Base-by-base conservation (phyloP, 2,113 vertebrate genomes). In the Thalassarche chlororhynchos region DNA sequence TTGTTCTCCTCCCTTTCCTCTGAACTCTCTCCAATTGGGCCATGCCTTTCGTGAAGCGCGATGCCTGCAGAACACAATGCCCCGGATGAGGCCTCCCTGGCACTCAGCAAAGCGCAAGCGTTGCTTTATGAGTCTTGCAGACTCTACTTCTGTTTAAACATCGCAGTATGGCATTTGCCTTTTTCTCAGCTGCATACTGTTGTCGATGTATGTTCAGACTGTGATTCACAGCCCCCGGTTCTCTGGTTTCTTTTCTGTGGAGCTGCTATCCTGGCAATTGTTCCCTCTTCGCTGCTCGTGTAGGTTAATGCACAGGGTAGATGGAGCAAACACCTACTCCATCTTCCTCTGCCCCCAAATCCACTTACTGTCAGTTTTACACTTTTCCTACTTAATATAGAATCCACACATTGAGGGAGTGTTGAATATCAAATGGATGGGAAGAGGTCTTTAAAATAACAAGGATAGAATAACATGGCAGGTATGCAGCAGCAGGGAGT, bases 141-240 rank as follows among this genome's bases (percentile, higher is more conserved):
- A 44, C 84, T 89, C 77, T 31, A 23, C 61, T 64, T 82, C 94
- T 83, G 61, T 93, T 94, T 83, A 90, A 97, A 69, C 70, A 28
- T 40, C 3, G 17, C 61, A 71, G 66, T 57, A 32, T 36, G 62
- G 81, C 57, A 25, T 91, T 91, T 93, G 75, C 89, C 91, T 97
- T 96, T 95, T 93, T 94, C 91, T 96, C 89, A 96, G 89, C 95
- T 93, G 93, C 87, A n/a, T 14, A 4, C 93, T 88, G 80, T 90
- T 95, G 87, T 94, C 2, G 0, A 32, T 8, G 61, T 57, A 55
- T 0, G 1, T 72, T 87, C 87, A 93, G 78, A 36, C n/a, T 72
- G 52, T 87, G 91, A 93, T 94, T 81, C 78, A 10, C 40, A 38
- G 70, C 47, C 36, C 72, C 32, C 0, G 0, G 12, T 85, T 70